Evolutionary conservation across 2,113 vertebrate species (phyloP).

Genomic region (Heterotilapia buettikoferi): DNA sequence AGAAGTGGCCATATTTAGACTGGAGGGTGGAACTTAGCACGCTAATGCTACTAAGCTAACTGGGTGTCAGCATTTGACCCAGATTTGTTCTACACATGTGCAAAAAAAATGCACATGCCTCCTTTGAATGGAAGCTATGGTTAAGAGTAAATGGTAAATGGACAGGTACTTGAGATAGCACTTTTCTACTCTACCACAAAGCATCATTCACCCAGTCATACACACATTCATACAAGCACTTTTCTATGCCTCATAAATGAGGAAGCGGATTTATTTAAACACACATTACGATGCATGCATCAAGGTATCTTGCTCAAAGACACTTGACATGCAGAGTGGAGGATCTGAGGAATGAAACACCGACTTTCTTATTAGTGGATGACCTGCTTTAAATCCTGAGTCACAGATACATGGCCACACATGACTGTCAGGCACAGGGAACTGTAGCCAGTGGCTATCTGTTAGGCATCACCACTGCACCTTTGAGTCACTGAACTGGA

Average conservation of each 20-base stretch:
- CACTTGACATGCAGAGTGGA: neutral
- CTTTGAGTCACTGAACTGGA: neutral
- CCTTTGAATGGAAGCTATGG: neutral
- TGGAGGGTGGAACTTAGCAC: neutral
- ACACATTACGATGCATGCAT: rapidly evolving
- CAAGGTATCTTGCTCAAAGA: neutral
- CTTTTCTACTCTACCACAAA: neutral
- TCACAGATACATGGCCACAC: neutral
- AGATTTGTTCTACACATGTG: neutral
- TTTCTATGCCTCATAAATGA: neutral
- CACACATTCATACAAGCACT: neutral
- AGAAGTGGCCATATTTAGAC: neutral
- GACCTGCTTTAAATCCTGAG: neutral
- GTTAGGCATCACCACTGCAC: too few relatives aligned
- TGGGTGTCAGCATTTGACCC: neutral
- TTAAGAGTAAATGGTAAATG: neutral
- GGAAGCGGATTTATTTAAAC: neutral
- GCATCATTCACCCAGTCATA: neutral
- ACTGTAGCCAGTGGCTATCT: neutral
- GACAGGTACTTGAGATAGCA: neutral
- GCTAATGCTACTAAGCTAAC: neutral
- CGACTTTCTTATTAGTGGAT: neutral
- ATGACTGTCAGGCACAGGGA: neutral
- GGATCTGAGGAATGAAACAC: neutral
- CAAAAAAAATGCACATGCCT: neutral